Percentiles rank a stretch among this genome's conserved stretches.
phyloP scores from a whole-genome alignment of 1,140 invertebrate species.

The Bombus breviceps region DNA sequence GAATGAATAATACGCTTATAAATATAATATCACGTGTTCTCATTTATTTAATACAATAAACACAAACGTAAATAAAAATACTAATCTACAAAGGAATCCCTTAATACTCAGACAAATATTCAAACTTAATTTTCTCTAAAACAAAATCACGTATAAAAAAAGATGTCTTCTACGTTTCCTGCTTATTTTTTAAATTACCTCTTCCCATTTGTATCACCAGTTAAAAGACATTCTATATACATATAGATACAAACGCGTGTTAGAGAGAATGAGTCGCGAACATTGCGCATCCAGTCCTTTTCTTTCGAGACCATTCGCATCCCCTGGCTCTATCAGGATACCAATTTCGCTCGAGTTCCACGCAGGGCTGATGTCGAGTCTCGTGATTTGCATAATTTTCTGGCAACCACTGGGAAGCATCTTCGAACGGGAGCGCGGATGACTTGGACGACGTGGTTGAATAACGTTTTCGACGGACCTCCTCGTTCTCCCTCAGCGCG shows the following conservation, averaged over 20 bases:
- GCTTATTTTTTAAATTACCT: neutral
- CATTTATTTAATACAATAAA: no score
- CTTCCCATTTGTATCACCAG: neutral
- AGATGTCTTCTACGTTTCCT: neutral
- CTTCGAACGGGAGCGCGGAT: neutral
- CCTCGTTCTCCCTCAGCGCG: neutral
- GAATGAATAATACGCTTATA: no score
- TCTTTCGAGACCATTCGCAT: neutral
- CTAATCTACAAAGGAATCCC: no score
- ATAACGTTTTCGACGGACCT: constrained; percentile 3
- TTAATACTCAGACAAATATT: no score
- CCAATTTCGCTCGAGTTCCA: constrained; percentile 13
- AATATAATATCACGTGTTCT: no score
- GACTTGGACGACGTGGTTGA: constrained; percentile 1
- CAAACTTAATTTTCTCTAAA: neutral
- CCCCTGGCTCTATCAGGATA: neutral
- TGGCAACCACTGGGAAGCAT: neutral
- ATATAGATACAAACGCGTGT: constrained; percentile 11
- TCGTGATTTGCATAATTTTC: constrained; percentile 60
- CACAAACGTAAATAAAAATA: no score
- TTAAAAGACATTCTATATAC: neutral
- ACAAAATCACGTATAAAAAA: neutral
- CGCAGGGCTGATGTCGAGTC: constrained; percentile 9
- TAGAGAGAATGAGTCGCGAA: constrained; percentile 4
- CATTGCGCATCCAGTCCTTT: neutral